These are phyloP conservation scores for Callosobruchus maculatus DNA, from an alignment of 2,888 invertebrate genomes.

Conservation along the genomic window DNA sequence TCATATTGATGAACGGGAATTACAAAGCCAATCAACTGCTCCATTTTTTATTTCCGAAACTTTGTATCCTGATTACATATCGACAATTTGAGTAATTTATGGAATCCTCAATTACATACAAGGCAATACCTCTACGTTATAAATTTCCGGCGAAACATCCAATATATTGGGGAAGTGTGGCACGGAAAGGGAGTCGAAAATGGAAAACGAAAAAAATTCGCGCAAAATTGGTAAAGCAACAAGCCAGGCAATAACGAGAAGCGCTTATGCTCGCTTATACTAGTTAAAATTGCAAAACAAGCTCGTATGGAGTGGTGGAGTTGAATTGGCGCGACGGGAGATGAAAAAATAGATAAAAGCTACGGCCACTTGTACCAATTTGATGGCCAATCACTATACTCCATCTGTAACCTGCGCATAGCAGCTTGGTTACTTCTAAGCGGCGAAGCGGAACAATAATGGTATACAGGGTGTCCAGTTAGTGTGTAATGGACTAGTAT, in stretches of 20 bases:
- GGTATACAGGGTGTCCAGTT: no score
- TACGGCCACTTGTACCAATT: neutral
- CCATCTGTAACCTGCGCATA: neutral
- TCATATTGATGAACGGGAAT: no score
- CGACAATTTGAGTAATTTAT: neutral
- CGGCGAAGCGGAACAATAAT: no score
- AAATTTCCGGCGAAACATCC: neutral
- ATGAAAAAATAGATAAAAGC: neutral
- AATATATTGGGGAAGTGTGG: neutral
- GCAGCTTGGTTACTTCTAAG: no score
- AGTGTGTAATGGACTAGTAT: no score
- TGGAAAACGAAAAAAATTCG: neutral
- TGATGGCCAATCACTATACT: neutral
- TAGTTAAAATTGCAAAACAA: neutral
- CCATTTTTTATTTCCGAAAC: neutral
- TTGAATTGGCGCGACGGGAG: neutral
- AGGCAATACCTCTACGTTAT: neutral
- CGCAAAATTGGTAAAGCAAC: neutral
- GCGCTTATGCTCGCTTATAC: neutral
- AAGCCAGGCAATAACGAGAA: neutral
- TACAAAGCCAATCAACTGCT: no score
- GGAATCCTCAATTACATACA: neutral
- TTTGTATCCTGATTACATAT: neutral
- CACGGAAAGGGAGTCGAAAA: neutral
- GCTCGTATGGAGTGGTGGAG: neutral